Percentiles rank a stretch among this genome's conserved stretches.
Evolutionary conservation across 2,888 invertebrate genomes (phyloP).

Genomic region (Chromoteleia sp.): DNA sequence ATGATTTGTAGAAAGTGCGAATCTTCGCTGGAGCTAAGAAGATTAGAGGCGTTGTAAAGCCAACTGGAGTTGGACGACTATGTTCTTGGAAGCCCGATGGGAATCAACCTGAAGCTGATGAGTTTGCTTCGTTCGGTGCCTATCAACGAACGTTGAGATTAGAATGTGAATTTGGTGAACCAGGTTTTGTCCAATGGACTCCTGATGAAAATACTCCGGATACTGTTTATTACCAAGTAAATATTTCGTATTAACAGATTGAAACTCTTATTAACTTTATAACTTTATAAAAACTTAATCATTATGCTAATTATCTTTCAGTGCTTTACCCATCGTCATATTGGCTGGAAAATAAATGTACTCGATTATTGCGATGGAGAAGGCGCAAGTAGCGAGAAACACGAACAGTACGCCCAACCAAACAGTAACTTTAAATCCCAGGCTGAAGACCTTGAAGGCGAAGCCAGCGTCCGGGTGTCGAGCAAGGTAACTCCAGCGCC

Average conservation of each 20-base stretch:
- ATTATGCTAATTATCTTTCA: no score
- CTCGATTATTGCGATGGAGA: constrained; percentile 90
- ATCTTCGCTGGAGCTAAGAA: constrained; percentile 93
- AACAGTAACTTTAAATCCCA: constrained; percentile 82
- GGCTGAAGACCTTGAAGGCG: constrained; percentile 77
- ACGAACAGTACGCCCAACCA: constrained; percentile 86
- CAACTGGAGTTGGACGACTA: constrained; percentile 92
- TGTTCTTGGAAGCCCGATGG: constrained; percentile 95
- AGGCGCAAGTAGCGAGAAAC: constrained; percentile 86
- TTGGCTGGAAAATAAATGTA: constrained; percentile 98
- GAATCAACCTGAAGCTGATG: constrained; percentile 90
- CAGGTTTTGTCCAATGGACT: constrained; percentile 93
- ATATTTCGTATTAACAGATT: not conserved
- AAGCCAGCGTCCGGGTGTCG: constrained; percentile 78
- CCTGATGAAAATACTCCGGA: constrained; percentile 95
- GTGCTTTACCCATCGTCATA: constrained; percentile 96
- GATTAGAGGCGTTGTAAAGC: constrained; percentile 89
- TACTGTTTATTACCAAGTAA: constrained; percentile 95
- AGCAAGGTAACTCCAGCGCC: constrained; percentile 83
- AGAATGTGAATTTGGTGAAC: constrained; percentile 93
- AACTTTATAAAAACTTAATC: no score
- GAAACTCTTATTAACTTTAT: no score
- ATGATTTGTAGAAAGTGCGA: constrained; percentile 86
- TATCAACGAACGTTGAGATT: constrained; percentile 94
- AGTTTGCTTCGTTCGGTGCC: constrained; percentile 94